Conservation (phyloP, 92 coral and sea anemone genomes). For the Palythoa caribaeorum region DNA sequence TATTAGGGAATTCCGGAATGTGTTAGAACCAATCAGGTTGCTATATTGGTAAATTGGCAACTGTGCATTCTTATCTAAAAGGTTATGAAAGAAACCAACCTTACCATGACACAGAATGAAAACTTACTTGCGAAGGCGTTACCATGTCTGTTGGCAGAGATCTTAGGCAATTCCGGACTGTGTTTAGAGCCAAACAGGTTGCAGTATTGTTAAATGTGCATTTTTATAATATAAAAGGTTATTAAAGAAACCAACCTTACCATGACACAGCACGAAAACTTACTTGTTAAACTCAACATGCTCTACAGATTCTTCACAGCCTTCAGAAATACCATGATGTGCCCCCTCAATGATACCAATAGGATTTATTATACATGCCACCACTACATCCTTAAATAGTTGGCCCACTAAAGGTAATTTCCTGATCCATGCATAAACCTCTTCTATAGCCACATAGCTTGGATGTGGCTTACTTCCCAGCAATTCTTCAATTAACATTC, state of each 20-base stretch:
- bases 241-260: background rate
- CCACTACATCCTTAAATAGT: constrained; percentile 82
- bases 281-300: constrained; percentile 89
- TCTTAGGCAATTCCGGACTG: too few relatives aligned
- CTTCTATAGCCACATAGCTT: constrained; percentile 65
- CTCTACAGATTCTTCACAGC: constrained; percentile 89
- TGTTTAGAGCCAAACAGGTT: too few relatives aligned
- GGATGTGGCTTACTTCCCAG: constrained; percentile 69
- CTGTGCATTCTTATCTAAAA: too few relatives aligned
- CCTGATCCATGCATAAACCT: constrained; percentile 75
- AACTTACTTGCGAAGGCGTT: too few relatives aligned
- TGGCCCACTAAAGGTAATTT: constrained; percentile 80
- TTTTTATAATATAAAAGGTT: background rate
- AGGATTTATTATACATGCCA: constrained; percentile 83
- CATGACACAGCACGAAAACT: background rate
- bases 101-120: too few relatives aligned
- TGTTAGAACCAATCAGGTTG: too few relatives aligned
- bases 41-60: too few relatives aligned
- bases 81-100: too few relatives aligned
- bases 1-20: too few relatives aligned
- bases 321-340: constrained; percentile 88
- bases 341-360: constrained; percentile 80
- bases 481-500: constrained; percentile 72
- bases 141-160: too few relatives aligned
- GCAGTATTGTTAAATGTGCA: too few relatives aligned